phyloP scores from a whole-genome alignment of 2,113 vertebrate genomes.

The Lepus americanus region DNA sequence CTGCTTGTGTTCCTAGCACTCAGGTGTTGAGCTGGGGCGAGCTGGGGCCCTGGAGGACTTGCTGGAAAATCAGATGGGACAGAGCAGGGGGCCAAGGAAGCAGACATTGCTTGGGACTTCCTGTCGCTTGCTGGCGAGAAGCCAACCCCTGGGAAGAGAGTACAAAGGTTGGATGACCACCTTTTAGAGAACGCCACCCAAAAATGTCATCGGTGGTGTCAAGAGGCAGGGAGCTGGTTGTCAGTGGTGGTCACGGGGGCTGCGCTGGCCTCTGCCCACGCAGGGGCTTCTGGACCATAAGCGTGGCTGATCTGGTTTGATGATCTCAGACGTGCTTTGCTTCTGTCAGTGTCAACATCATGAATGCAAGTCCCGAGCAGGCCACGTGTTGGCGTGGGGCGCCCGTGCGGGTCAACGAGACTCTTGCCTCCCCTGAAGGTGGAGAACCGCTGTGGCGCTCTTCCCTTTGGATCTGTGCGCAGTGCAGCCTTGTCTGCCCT shows the following conservation, averaged over 20 bases:
- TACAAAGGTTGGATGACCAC: not conserved
- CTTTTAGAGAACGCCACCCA: not conserved
- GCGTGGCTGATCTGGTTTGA: not conserved
- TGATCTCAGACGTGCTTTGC: not conserved
- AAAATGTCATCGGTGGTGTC: not conserved
- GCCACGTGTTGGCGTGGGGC: not conserved
- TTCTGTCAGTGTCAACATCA: not conserved
- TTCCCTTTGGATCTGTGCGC: not conserved
- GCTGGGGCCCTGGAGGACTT: not conserved
- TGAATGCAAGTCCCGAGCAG: not conserved
- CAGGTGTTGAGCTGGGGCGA: not conserved
- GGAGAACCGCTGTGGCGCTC: not conserved
- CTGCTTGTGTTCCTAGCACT: not conserved
- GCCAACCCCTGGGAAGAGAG: not conserved
- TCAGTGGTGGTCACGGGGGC: not conserved
- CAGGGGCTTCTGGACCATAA: not conserved
- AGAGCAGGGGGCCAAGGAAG: not conserved
- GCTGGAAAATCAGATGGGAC: not conserved
- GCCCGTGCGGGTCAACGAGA: not conserved
- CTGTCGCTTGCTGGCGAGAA: not conserved
- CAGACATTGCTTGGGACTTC: not conserved
- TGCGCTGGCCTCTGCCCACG: not conserved
- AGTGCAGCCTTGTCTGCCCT: not conserved
- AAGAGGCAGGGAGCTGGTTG: not conserved
- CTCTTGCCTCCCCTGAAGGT: not conserved